Evolutionary conservation across 2,888 invertebrate species (phyloP).

Genomic region (Pseudococcus longispinus): DNA sequence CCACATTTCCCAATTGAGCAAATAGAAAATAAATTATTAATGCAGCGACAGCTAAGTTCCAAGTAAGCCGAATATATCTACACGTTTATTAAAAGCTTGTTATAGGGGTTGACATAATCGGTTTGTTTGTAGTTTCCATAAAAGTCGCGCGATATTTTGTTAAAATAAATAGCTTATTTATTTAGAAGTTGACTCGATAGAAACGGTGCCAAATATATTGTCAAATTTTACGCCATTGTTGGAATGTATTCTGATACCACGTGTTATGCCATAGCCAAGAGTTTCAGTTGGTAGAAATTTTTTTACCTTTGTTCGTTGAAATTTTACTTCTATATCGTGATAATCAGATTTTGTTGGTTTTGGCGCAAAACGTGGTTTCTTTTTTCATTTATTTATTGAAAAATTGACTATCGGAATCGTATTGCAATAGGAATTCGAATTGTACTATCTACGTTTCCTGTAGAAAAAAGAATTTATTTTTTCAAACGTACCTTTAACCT

Average conservation of each 20-base stretch:
- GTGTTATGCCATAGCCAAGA: background rate
- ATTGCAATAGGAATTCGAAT: background rate
- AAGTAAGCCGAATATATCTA: slow-evolving; percentile 71
- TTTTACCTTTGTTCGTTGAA: background rate
- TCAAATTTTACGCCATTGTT: background rate
- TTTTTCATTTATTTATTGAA: background rate
- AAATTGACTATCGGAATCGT: background rate
- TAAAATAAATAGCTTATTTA: background rate
- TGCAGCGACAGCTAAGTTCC: slow-evolving; percentile 86
- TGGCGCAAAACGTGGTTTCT: background rate
- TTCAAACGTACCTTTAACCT: background rate
- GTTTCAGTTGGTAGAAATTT: background rate
- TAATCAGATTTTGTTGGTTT: background rate
- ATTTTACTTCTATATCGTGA: background rate
- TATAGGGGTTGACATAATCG: background rate
- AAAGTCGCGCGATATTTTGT: background rate
- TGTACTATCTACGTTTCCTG: background rate
- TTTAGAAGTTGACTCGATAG: background rate
- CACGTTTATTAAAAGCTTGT: background rate
- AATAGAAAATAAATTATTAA: slow-evolving; percentile 88
- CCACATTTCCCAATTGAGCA: slow-evolving; percentile 98
- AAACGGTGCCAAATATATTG: background rate
- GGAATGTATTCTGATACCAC: background rate
- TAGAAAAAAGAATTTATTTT: background rate
- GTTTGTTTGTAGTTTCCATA: background rate